phyloP scores from a whole-genome alignment of 2,797 vertebrate species.

The Argentina silus region DNA sequence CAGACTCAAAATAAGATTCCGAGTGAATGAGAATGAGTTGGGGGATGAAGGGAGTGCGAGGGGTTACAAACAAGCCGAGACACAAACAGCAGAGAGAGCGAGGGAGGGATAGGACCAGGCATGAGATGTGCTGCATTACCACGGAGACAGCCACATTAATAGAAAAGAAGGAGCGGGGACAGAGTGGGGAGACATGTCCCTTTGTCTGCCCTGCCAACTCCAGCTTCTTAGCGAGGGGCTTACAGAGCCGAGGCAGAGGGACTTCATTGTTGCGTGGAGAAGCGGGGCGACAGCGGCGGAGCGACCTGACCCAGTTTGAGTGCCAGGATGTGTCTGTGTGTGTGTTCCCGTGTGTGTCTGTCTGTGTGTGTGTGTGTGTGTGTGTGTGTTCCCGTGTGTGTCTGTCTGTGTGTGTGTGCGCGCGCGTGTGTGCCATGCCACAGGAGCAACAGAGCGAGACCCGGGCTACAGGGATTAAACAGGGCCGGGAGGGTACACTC shows the following conservation, averaged over 20 bases:
- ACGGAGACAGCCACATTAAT: constrained; percentile 51
- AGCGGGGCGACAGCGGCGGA: constrained; percentile 47
- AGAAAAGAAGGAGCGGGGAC: constrained; percentile 31
- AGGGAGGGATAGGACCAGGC: not conserved
- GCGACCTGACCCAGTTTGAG: constrained; percentile 61
- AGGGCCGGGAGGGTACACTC: constrained; percentile 42
- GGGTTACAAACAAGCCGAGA: too few relatives aligned
- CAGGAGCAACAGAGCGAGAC: constrained; percentile 50
- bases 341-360: constrained; percentile 4
- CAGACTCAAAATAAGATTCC: not conserved
- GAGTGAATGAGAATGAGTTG: not conserved
- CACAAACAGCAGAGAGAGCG: constrained; percentile 18
- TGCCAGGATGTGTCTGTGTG: constrained; percentile 18
- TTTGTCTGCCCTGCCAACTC: constrained; percentile 67
- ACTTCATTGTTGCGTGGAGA: constrained; percentile 62
- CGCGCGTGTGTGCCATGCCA: constrained; percentile 1
- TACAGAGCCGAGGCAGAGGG: constrained; percentile 56
- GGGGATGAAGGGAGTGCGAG: constrained; percentile 27
- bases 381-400: not conserved
- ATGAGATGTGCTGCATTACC: constrained; percentile 30
- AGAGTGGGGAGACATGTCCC: constrained; percentile 34
- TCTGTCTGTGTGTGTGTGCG: constrained; percentile 2
- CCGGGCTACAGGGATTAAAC: constrained; percentile 46
- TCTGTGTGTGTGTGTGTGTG: too few relatives aligned
- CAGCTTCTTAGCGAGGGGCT: constrained; percentile 65